These are phyloP conservation scores for Pseudoips prasinana DNA, from an alignment of 2,888 invertebrate species.

Conservation along the genomic window DNA sequence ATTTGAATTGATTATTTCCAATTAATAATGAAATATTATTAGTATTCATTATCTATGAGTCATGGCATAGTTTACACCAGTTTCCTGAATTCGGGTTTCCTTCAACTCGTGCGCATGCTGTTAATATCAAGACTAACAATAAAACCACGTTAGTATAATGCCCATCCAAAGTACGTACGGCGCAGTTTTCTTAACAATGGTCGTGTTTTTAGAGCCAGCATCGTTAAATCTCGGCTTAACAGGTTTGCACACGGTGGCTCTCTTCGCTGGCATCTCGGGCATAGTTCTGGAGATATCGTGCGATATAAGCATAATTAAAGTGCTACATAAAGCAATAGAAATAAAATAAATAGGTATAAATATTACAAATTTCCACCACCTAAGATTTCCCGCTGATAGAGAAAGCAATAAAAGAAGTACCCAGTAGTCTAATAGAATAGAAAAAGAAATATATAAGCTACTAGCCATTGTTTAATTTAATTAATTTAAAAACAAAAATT, in stretches of 20 bases:
- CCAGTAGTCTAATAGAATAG: no score
- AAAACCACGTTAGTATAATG: conserved; percentile 35
- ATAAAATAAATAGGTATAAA: conserved; percentile 6
- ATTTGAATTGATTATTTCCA: no score
- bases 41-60: no score
- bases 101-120: conserved; percentile 29
- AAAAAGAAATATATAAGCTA: no score
- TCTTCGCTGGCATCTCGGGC: conserved; percentile 59
- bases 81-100: no score
- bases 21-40: no score
- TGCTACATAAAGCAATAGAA: conserved; percentile 22
- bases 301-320: conserved; percentile 35
- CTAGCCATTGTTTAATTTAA: no score
- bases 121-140: conserved; percentile 22
- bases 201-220: conserved; percentile 50
- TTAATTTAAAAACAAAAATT: no score
- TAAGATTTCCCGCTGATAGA: no score
- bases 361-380: not conserved
- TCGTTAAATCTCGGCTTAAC: conserved; percentile 47
- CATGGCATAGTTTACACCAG: no score
- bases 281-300: conserved; percentile 63
- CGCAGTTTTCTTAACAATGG: conserved; percentile 53
- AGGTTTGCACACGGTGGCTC: conserved; percentile 34
- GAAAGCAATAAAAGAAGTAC: no score
- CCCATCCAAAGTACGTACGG: conserved; percentile 57